Evolutionary conservation across 1,140 invertebrate species (phyloP).

Genomic region (Colletes gigas): DNA sequence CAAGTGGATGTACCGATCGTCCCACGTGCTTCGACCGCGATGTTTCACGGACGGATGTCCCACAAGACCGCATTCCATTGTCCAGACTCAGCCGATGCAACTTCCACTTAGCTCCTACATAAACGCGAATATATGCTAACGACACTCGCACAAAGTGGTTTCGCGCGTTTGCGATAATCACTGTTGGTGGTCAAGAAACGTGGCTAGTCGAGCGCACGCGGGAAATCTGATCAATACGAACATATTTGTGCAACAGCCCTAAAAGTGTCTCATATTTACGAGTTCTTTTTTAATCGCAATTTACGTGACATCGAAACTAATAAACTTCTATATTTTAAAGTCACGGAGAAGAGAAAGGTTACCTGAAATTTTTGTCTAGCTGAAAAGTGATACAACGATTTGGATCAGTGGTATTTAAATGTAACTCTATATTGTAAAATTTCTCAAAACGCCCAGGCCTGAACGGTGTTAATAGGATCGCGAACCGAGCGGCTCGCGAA

Average conservation of each 20-base stretch:
- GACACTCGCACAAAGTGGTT: conserved; percentile 1
- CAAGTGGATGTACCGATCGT: conserved; percentile 36
- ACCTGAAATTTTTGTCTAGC: too few species aligned
- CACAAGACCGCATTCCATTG: conserved; percentile 36
- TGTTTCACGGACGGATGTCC: conserved; percentile 48
- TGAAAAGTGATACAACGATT: too few species aligned
- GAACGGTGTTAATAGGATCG: neutral
- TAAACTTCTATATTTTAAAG: too few species aligned
- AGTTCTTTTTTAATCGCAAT: too few species aligned
- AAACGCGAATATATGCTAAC: conserved; percentile 45
- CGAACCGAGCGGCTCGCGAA: neutral
- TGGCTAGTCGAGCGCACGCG: too few species aligned
- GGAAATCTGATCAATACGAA: conserved; percentile 14
- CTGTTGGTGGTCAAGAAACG: conserved; percentile 20
- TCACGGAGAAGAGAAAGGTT: too few species aligned
- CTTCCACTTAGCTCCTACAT: conserved; percentile 52
- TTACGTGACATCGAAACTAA: too few species aligned
- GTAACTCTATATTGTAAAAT: too few species aligned
- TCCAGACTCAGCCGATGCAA: neutral
- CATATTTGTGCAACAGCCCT: neutral
- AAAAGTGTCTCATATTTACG: too few species aligned
- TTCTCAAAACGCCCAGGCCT: too few species aligned
- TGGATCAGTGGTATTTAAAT: too few species aligned
- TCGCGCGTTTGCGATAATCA: neutral
- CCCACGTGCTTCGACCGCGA: conserved; percentile 48